Evolutionary conservation across 2,888 invertebrate genomes (phyloP).

Genomic region (Anthophora plumipes): DNA sequence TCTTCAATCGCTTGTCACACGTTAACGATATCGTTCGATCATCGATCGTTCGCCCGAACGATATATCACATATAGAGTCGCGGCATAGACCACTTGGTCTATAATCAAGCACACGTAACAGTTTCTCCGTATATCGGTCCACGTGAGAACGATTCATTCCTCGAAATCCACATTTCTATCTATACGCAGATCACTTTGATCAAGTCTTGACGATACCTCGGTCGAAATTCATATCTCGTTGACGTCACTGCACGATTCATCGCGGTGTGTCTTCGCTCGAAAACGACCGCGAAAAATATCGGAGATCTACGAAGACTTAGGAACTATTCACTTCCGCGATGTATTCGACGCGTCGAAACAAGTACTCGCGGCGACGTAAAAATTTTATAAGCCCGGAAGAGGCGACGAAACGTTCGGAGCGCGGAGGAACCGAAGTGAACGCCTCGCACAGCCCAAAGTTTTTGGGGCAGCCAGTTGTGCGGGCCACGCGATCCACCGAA

Average conservation of each 20-base stretch:
- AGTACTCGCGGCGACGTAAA: neutral
- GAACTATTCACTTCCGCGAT: conserved; percentile 24
- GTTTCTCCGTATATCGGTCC: neutral
- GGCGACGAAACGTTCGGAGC: conserved; percentile 52
- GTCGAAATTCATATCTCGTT: neutral
- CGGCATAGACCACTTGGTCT: conserved; percentile 16
- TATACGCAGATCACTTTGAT: neutral
- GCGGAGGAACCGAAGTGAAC: conserved; percentile 73
- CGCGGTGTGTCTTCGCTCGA: neutral
- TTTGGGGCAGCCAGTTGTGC: conserved; percentile 75
- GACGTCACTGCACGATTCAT: conserved; percentile 34
- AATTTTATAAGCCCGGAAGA: conserved; percentile 64
- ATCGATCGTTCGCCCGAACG: conserved; percentile 1
- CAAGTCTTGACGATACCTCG: neutral
- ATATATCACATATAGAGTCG: neutral
- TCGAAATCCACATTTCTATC: neutral
- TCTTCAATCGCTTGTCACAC: neutral
- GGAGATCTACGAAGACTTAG: neutral
- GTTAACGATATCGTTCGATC: neutral
- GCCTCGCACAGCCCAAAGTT: conserved; percentile 73
- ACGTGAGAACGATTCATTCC: neutral
- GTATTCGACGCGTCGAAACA: neutral
- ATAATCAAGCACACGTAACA: conserved; percentile 18
- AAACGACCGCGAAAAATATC: neutral
- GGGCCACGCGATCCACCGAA: conserved; percentile 76